Evolutionary conservation across 2,797 vertebrate genomes (phyloP), one percentile per base, ranked within the genome.

Genomic region (Pseudopleuronectes americanus): DNA sequence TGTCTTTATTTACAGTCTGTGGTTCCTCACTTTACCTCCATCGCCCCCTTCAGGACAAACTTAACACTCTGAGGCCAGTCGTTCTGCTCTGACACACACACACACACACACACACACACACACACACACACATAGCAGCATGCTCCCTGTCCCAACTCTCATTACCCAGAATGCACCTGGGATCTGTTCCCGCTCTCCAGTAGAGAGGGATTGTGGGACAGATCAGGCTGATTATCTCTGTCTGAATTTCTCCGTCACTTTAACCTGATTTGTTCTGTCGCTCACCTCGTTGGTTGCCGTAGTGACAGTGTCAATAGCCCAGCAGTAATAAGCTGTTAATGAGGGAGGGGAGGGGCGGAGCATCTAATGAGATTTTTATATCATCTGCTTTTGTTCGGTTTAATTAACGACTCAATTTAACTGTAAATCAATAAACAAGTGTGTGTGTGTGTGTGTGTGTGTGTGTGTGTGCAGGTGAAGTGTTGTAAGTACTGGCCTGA

Each of bases 401-500:
- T 71, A 85, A 80, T 79, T 77, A 77, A 79, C 58, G 28, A 63
- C n/a, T 53, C 36, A 17, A 58, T 80, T 77, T 65, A 74, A 31
- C 59, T 62, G 24, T 60, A 21, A 19, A 49, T n/a, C 16, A 68
- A 51, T 51, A 68, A 23, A 60, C 54, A 21, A 24, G 14, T 38
- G 23, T 41, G 36, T 58, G 53, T 41, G 45, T 61, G 56, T 54
- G 38, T 36, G 4, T 56, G n/a, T 24, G 16, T 24, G 3, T 52
- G 13, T 74, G 74, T 74, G 47, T 56, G 51, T 69, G 68, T 68
- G 3, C 87, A 98, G 96, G 97, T 99, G 80, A 98, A 98, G 81
- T 98, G 97, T 82, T 98, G 97, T 92, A 99, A 98, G 88, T 99
- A 98, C 92, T 99, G 97, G 97, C 97, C 97, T 0, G 97, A 98